A percentile compares a stretch with the other conserved stretches of the same genome.
These are phyloP conservation scores for Chalcosyrphus nemorum DNA, from an alignment of 2,888 invertebrate genomes.

Conservation along the genomic window DNA sequence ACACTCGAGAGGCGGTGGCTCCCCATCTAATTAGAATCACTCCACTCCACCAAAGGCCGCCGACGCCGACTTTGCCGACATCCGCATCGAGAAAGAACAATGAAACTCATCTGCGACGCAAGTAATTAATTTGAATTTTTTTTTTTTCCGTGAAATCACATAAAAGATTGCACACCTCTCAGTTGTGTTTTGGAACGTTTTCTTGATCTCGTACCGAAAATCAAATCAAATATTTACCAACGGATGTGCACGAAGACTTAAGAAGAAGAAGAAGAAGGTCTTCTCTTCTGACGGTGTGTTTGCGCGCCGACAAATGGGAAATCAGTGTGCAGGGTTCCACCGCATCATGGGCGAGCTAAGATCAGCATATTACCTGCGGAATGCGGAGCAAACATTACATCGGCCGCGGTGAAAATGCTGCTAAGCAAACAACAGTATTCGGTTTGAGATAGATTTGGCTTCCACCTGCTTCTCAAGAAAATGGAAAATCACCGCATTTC, in stretches of 20 bases:
- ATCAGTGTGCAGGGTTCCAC: conserved; percentile 27
- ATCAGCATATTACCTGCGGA: conserved; percentile 68
- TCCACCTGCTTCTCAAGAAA: conserved; percentile 45
- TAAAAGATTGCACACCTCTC: conserved; percentile 51
- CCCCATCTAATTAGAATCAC: conserved; percentile 55
- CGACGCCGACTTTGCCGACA: not conserved
- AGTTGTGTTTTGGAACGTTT: conserved; percentile 4
- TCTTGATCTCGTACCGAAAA: conserved; percentile 56
- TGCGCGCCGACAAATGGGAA: conserved; percentile 56
- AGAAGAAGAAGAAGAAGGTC: conserved; percentile 20
- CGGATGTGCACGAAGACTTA: conserved; percentile 62
- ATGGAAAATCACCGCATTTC: conserved; percentile 17
- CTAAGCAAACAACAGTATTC: conserved; percentile 36
- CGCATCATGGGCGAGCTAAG: conserved; percentile 45
- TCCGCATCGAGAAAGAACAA: conserved; percentile 22
- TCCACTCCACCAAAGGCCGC: not conserved
- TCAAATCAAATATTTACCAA: conserved; percentile 70
- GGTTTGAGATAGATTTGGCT: conserved; percentile 1
- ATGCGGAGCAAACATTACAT: conserved; percentile 59
- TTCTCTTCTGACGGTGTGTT: conserved; percentile 17
- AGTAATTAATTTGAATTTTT: conserved; percentile 43
- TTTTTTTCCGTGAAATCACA: conserved; percentile 32
- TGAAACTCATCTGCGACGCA: conserved; percentile 40
- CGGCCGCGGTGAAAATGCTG: conserved; percentile 38
- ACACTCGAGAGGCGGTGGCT: conserved; percentile 10